Percentiles rank a stretch among this genome's conserved stretches.
phyloP scores from a whole-genome alignment of 2,797 vertebrate genomes.

The Hyperoplus immaculatus region DNA sequence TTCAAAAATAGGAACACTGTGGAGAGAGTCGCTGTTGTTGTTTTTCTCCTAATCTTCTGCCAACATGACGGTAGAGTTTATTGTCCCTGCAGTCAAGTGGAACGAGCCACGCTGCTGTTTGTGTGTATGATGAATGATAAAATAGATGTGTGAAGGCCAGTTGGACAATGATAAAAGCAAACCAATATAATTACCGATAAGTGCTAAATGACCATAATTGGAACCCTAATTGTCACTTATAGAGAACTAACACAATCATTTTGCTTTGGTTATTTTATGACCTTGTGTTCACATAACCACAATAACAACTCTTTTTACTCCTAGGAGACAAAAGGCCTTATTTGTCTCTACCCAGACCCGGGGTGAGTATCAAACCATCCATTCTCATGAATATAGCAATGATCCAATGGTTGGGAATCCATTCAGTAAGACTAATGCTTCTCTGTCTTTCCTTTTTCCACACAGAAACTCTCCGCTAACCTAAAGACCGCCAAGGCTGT shows the following conservation, averaged over 20 bases:
- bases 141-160: constrained; percentile 13
- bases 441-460: constrained; percentile 47
- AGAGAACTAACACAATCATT: not conserved
- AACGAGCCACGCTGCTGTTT: constrained; percentile 13
- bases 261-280: not conserved
- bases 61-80: constrained; percentile 36
- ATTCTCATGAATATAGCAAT: constrained; percentile 43
- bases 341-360: constrained; percentile 94
- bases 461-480: constrained; percentile 93
- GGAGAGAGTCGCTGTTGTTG: constrained; percentile 31
- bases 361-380: constrained; percentile 88
- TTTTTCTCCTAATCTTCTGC: constrained; percentile 10
- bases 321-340: constrained; percentile 96
- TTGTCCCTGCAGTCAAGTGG: not conserved
- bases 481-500: constrained; percentile 93
- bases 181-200: constrained; percentile 23
- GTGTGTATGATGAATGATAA: constrained; percentile 27
- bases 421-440: constrained; percentile 36
- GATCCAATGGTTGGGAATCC: constrained; percentile 41
- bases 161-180: constrained; percentile 36
- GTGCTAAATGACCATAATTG: constrained; percentile 30
- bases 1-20: constrained; percentile 17
- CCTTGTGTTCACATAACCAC: constrained; percentile 42
- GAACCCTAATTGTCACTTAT: constrained; percentile 3
- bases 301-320: constrained; percentile 57